A percentile compares a stretch with the other conserved stretches of the same genome.
Conservation (phyloP, 2,113 vertebrate genomes). For the Notarius quadriscutis region DNA sequence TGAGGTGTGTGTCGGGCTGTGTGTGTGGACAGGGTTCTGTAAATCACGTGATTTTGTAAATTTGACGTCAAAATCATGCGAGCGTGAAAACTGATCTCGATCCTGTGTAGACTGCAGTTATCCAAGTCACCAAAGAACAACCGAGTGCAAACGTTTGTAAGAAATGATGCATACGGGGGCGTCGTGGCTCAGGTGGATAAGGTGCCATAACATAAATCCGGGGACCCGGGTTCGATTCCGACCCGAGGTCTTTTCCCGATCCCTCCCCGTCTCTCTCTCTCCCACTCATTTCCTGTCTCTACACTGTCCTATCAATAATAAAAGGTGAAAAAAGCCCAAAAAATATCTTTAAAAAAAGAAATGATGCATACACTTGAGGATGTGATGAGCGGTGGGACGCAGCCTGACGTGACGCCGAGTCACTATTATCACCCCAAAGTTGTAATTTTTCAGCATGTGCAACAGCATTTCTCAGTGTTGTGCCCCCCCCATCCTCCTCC, state of each 20-base stretch:
- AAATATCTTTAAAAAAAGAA: too few species aligned
- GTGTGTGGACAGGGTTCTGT: not conserved
- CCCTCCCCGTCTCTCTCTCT: too few species aligned
- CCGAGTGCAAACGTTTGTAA: not conserved
- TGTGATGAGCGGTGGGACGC: not conserved
- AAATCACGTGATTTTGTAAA: not conserved
- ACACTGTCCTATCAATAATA: too few species aligned
- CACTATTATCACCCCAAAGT: not conserved
- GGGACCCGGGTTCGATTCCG: too few species aligned
- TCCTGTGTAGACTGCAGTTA: not conserved
- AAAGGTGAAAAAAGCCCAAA: too few species aligned
- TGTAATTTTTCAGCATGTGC: not conserved
- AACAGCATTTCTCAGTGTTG: not conserved
- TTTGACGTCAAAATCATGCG: not conserved
- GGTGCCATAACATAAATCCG: too few species aligned
- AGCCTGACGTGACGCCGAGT: not conserved
- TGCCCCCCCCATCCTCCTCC: too few species aligned
- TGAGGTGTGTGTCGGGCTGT: slow-evolving; percentile 75
- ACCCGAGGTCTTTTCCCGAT: too few species aligned
- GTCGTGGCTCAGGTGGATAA: too few species aligned
- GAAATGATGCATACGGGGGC: too few species aligned
- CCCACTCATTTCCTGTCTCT: too few species aligned
- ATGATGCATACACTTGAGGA: too few species aligned
- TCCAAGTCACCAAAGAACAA: not conserved
- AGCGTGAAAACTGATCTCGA: not conserved